A percentile compares a stretch with the other conserved stretches of the same genome.
Conservation (phyloP, 2,113 vertebrate genomes). For the Hepsetus odoe region DNA sequence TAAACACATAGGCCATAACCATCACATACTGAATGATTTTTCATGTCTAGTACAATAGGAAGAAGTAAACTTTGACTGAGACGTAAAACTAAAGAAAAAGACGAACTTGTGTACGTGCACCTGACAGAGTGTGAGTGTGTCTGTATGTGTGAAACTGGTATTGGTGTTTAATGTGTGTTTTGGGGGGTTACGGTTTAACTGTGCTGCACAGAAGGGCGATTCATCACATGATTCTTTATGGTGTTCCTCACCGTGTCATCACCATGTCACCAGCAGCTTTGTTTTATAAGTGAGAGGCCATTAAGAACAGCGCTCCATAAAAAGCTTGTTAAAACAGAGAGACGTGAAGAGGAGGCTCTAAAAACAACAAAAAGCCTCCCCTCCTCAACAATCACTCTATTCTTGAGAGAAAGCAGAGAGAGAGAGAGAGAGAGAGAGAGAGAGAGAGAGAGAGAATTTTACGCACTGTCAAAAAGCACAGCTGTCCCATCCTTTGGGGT, state of each 20-base stretch:
- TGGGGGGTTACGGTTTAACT: slow-evolving; percentile 54
- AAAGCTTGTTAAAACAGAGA: slow-evolving; percentile 79
- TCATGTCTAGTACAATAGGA: no score
- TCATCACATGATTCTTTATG: slow-evolving; percentile 78
- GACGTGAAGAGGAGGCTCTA: slow-evolving; percentile 75
- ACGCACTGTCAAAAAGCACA: slow-evolving; percentile 68
- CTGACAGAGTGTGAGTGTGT: slow-evolving; percentile 19
- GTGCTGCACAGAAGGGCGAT: slow-evolving; percentile 71
- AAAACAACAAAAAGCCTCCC: slow-evolving; percentile 69
- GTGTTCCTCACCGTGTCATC: slow-evolving; percentile 65
- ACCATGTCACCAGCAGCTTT: slow-evolving; percentile 79
- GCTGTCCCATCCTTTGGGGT: slow-evolving; percentile 89
- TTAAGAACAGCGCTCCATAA: slow-evolving; percentile 80
- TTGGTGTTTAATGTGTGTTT: slow-evolving; percentile 42
- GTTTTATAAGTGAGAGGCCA: slow-evolving; percentile 82
- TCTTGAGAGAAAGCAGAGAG: slow-evolving; percentile 8
- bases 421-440: slow-evolving; percentile 19
- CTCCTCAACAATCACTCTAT: slow-evolving; percentile 60
- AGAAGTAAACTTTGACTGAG: no score
- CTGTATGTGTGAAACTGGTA: slow-evolving; percentile 24
- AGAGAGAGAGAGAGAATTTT: slow-evolving; percentile 40
- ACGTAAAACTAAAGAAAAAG: no score
- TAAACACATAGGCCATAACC: no score
- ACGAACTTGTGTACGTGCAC: not conserved
- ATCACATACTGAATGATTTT: no score